phyloP scores from a whole-genome alignment of 1,140 invertebrate genomes.

The Antheraea mylitta region DNA sequence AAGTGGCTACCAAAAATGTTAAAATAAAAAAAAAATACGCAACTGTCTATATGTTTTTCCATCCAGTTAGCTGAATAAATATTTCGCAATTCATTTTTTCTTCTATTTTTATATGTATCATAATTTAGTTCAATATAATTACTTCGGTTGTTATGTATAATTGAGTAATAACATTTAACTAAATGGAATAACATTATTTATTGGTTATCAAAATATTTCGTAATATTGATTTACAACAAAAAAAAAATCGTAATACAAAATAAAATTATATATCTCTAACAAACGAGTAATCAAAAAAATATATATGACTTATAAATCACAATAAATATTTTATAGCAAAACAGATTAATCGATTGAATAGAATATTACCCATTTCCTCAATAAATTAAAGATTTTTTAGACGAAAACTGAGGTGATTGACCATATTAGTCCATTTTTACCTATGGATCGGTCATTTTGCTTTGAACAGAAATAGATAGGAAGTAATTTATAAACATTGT shows the following conservation, averaged over 20 bases:
- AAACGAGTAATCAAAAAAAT: conserved; percentile 14
- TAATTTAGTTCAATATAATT: no score
- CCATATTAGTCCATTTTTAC: conserved; percentile 4
- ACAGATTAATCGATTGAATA: conserved; percentile 13
- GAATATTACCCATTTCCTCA: conserved; percentile 21
- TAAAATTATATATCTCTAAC: conserved; percentile 1
- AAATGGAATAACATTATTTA: no score
- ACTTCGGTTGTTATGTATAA: no score
- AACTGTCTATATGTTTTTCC: no score
- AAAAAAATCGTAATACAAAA: not conserved
- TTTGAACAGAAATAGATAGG: not conserved
- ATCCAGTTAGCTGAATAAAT: no score
- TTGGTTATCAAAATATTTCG: no score
- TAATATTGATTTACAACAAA: no score
- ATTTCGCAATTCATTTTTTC: no score
- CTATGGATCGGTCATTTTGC: not conserved
- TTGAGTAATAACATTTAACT: no score
- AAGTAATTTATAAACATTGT: not conserved
- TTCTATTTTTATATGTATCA: no score
- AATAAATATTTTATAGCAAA: conserved; percentile 13
- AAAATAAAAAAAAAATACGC: no score
- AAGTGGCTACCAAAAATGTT: no score
- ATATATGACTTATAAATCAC: conserved; percentile 12
- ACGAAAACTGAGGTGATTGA: conserved; percentile 6
- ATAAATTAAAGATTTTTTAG: conserved; percentile 23